Conservation (phyloP, 2,797 vertebrate species). For the Nyctalus aviator region DNA sequence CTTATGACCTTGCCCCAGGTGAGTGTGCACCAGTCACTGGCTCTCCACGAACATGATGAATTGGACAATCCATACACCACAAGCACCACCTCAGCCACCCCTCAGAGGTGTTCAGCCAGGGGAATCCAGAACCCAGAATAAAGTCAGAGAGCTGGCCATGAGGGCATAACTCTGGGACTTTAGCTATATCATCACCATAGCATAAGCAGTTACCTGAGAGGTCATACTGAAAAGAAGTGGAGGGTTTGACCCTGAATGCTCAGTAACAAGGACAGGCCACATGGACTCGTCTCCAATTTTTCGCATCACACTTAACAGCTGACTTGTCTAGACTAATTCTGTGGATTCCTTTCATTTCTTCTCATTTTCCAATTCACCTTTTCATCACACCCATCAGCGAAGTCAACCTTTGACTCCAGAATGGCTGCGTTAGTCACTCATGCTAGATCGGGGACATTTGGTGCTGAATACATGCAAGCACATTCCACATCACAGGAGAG, state of each 20-base stretch:
- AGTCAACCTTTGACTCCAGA: background rate
- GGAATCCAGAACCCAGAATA: accelerated
- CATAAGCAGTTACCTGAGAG: background rate
- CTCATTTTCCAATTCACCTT: background rate
- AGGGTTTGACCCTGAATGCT: accelerated
- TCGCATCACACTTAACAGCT: background rate
- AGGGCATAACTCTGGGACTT: accelerated
- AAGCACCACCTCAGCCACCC: accelerated
- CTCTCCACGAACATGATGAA: accelerated
- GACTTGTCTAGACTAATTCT: background rate
- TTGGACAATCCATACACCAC: accelerated
- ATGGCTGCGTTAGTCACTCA: background rate
- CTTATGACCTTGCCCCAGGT: background rate
- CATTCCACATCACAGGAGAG: background rate
- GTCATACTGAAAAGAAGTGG: accelerated
- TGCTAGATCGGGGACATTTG: background rate
- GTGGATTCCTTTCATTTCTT: background rate
- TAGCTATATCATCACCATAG: accelerated
- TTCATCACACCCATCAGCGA: background rate
- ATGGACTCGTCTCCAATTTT: background rate
- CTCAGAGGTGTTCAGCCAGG: accelerated
- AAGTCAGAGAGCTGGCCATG: background rate
- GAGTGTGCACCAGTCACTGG: background rate
- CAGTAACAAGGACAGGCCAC: background rate
- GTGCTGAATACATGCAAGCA: background rate